Conservation (phyloP, 2,113 vertebrate species). For the Stegastes partitus region DNA sequence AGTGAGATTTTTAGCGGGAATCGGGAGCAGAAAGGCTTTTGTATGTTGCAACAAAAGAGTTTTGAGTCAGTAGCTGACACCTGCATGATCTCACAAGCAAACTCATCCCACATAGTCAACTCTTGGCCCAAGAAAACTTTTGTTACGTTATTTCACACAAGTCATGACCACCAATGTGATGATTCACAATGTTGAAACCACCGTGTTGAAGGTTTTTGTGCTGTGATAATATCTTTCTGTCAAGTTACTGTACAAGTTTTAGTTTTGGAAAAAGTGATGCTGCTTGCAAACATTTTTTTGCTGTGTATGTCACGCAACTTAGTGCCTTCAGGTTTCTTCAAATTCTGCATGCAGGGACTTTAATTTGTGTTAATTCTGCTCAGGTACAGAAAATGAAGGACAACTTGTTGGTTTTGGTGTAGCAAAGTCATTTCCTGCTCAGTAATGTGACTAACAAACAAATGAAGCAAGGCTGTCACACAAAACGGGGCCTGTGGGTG, state of each 20-base stretch:
- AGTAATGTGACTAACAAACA: too few species aligned
- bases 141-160: neutral
- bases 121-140: neutral
- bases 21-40: neutral
- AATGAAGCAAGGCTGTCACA: too few species aligned
- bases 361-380: too few species aligned
- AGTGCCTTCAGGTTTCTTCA: too few species aligned
- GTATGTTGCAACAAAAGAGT: neutral
- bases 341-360: too few species aligned
- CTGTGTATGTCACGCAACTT: too few species aligned
- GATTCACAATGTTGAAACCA: neutral
- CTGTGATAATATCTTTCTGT: neutral
- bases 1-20: neutral
- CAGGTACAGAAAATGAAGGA: too few species aligned
- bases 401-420: too few species aligned
- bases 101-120: constrained; percentile 31
- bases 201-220: neutral
- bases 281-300: too few species aligned
- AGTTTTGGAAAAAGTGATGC: neutral
- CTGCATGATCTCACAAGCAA: constrained; percentile 21
- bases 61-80: constrained; percentile 32
- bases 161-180: neutral
- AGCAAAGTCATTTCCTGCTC: too few species aligned
- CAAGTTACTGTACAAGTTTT: neutral
- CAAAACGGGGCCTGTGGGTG: too few species aligned